These are phyloP conservation scores for Rhamnusium bicolor DNA, from an alignment of 2,888 invertebrate genomes.

Conservation along the genomic window DNA sequence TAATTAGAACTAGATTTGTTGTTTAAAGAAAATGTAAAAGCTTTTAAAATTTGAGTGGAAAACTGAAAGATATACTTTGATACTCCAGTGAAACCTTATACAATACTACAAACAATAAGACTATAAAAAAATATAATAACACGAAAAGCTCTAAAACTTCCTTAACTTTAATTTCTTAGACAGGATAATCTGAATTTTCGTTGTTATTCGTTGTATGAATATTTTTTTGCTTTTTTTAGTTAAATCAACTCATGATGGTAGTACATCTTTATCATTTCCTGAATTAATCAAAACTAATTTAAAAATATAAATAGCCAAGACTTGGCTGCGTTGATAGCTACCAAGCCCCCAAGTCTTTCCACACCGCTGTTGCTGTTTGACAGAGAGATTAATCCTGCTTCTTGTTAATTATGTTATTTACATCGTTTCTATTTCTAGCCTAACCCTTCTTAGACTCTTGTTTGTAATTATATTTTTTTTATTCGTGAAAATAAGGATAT, in stretches of 20 bases:
- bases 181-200: slow-evolving; percentile 2
- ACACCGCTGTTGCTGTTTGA: slow-evolving; percentile 4
- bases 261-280: not conserved
- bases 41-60: not conserved
- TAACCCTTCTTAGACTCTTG: slow-evolving; percentile 15
- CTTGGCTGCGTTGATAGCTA: not conserved
- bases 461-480: slow-evolving; percentile 14
- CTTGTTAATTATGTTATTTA: slow-evolving; percentile 32
- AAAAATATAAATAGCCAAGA: slow-evolving; percentile 8
- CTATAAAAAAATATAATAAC: not conserved
- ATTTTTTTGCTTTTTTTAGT: not conserved
- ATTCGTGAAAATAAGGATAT: not conserved
- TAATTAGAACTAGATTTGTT: too few relatives aligned
- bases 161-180: slow-evolving; percentile 12
- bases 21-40: too few relatives aligned
- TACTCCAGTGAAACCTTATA: not conserved
- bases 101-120: not conserved
- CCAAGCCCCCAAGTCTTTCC: slow-evolving; percentile 6
- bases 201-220: not conserved
- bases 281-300: slow-evolving; percentile 12
- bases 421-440: slow-evolving; percentile 12
- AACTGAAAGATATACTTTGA: not conserved
- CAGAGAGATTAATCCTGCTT: slow-evolving; percentile 21
- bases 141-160: slow-evolving; percentile 8
- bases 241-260: not conserved